Percentiles rank a stretch among this genome's conserved stretches.
These are phyloP conservation scores for Spilogale gracilis DNA, from an alignment of 2,113 vertebrate species.

Conservation along the genomic window DNA sequence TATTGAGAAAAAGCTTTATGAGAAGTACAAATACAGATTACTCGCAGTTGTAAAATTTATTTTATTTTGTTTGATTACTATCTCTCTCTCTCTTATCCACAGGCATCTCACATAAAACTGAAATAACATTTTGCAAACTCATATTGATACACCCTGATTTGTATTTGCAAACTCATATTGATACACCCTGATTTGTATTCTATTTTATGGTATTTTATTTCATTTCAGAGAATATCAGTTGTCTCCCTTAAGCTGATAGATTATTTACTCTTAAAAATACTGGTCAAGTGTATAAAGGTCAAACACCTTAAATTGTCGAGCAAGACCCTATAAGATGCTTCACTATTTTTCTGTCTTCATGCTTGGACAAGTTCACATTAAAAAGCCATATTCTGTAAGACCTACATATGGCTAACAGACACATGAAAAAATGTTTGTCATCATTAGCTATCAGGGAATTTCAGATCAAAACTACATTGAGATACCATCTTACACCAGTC, in stretches of 20 bases:
- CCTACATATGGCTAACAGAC: too few species aligned
- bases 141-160: not conserved
- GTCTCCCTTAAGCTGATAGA: not conserved
- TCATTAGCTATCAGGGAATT: too few species aligned
- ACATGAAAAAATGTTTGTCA: too few species aligned
- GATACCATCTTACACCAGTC: too few species aligned
- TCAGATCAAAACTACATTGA: too few species aligned
- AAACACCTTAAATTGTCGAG: not conserved
- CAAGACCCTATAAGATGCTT: not conserved
- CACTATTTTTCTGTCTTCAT: not conserved
- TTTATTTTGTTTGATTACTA: not conserved
- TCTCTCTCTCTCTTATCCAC: not conserved
- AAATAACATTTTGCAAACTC: not conserved
- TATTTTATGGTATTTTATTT: not conserved
- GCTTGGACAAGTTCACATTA: not conserved
- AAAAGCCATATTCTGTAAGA: not conserved
- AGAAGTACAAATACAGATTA: not conserved
- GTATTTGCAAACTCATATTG: not conserved
- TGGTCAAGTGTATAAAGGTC: not conserved
- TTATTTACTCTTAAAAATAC: not conserved
- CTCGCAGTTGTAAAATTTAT: not conserved
- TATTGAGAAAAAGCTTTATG: not conserved
- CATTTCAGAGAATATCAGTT: not conserved
- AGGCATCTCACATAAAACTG: not conserved
- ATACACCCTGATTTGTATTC: not conserved